Evolutionary conservation across 2,888 invertebrate genomes (phyloP), one percentile per base, ranked within the genome.

Genomic region (Priocnemis perturbator): DNA sequence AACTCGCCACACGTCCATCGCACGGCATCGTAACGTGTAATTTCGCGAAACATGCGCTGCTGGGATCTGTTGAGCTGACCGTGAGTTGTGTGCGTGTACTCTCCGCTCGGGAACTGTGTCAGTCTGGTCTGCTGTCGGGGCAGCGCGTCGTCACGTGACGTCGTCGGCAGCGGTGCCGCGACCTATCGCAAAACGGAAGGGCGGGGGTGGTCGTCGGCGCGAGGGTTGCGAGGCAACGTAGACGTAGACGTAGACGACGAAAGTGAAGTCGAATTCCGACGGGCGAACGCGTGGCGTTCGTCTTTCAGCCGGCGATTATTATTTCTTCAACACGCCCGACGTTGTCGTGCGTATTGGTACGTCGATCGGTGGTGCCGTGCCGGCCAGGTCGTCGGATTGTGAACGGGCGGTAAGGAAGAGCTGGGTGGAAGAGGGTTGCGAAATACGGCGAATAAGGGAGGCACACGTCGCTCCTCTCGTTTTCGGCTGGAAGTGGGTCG

Each of bases 141-240:
- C 48, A 17, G 62, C 19, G 19, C 37, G 23, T 37, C 26, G 62
- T 73, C 71, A 71, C 73, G 69, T 64, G 75, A 73, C 73, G 64
- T 37, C 17, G 53, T 23, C 37, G 48, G 15, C 45, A 20, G n/a
- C 50, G 53, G 21, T 53, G 53, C 53, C 64, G 56, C 59, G 69
- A 65, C 65, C 60, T 58, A 58, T 69, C 26, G 57, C 60, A 60
- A 69, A 17, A 61, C 20, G 60, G n/a, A 3, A 37, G 37, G 37
- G 37, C 37, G 37, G 37, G 37, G 37, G 11, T 37, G 37, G 37
- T 11, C 14, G 37, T 9, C 37, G 37, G 7, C 19, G 37, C 1
- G 37, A 37, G 37, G 37, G 37, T 37, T 37, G 20, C 48, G 60
- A 37, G 5, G 45, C 21, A n/a, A 47, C 17, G 19, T 44, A 17